Conservation (phyloP, 64 coral and sea anemone genomes). For the Acropora tenuis region DNA sequence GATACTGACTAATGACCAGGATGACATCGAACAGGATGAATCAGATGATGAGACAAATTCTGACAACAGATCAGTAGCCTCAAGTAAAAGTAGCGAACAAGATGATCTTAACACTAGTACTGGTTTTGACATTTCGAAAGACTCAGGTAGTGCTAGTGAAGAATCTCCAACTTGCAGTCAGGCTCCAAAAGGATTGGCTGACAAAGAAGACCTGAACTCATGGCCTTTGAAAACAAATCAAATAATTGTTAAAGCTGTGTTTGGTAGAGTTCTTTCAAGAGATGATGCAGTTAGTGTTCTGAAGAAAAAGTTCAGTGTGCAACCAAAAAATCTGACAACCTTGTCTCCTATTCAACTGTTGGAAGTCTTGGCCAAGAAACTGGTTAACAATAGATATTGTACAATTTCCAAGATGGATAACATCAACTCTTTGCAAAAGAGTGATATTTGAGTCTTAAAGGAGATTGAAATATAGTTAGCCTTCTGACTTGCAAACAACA, state of each 20-base stretch:
- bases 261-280: slow-evolving; percentile 1
- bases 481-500: not conserved
- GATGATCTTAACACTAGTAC: not conserved
- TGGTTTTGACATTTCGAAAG: not conserved
- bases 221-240: slow-evolving; percentile 3
- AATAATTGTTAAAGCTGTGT: not conserved
- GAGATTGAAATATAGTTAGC: not conserved
- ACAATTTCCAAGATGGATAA: not conserved
- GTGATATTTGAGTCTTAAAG: not conserved
- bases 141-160: not conserved
- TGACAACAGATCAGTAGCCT: not conserved
- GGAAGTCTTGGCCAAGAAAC: not conserved
- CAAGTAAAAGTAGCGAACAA: not conserved
- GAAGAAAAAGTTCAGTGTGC: slow-evolving; percentile 13
- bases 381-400: slow-evolving; percentile 2
- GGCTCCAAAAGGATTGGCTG: not conserved
- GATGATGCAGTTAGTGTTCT: not conserved
- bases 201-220: not conserved
- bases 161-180: not conserved
- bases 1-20: not conserved
- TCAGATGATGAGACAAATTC: not conserved
- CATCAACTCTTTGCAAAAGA: not conserved
- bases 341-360: slow-evolving; percentile 10
- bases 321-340: not conserved
- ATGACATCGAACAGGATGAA: not conserved